Percentiles rank a stretch among this genome's conserved stretches.
Evolutionary conservation across 2,113 vertebrate genomes (phyloP).

Genomic region (Sterna hirundo): DNA sequence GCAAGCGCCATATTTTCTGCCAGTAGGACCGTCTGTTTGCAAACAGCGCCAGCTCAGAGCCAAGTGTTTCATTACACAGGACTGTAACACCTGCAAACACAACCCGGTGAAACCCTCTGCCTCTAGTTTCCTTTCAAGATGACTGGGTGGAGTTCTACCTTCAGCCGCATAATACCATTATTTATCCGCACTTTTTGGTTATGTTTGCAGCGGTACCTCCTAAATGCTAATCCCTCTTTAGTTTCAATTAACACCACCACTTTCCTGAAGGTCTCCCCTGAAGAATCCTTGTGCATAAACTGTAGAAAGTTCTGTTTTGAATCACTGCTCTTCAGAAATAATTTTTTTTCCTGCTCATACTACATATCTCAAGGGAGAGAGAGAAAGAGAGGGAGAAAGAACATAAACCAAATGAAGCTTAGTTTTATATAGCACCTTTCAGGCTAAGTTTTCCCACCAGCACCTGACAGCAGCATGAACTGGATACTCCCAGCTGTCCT

Average conservation of each 20-base stretch:
- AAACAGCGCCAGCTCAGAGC: not conserved
- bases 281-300: not conserved
- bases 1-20: constrained; percentile 18
- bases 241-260: not conserved
- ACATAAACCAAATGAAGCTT: not conserved
- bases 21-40: constrained; percentile 43
- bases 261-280: not conserved
- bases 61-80: not conserved
- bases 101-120: not conserved
- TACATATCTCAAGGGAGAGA: not conserved
- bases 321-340: not conserved
- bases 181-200: not conserved
- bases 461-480: not conserved
- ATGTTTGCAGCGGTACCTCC: not conserved
- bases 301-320: not conserved
- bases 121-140: not conserved
- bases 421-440: not conserved
- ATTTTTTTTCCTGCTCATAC: not conserved
- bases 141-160: not conserved
- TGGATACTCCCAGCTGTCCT: not conserved
- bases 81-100: not conserved
- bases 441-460: not conserved
- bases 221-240: not conserved
- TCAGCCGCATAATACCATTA: not conserved
- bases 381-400: not conserved